A percentile compares a stretch with the other conserved stretches of the same genome.
Evolutionary conservation across 23 tunicate species (phyloP).

Genomic region (Halocynthia roretzi): DNA sequence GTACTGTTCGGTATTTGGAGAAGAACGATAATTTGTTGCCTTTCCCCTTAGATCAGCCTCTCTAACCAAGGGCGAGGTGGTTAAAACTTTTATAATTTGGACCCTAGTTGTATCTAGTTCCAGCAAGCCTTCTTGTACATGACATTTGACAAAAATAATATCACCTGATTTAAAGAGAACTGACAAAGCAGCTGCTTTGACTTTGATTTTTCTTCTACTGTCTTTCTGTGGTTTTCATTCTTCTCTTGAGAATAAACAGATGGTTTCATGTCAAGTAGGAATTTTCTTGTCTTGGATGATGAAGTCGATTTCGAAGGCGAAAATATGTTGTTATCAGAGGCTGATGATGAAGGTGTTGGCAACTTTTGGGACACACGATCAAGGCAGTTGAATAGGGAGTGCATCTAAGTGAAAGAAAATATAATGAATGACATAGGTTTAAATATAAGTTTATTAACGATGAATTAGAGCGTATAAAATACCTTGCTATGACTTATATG

Average conservation of each 20-base stretch:
- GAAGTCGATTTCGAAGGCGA: neutral
- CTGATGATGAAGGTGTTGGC: neutral
- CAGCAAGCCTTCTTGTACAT: too few relatives aligned
- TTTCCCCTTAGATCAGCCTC: too few relatives aligned
- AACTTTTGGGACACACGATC: constrained; percentile 16
- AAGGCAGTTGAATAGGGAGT: constrained; percentile 40
- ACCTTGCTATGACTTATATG: constrained; percentile 73
- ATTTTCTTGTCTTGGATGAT: neutral
- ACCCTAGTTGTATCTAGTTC: too few relatives aligned
- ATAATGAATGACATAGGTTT: neutral
- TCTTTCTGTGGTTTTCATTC: neutral
- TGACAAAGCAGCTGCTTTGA: constrained; percentile 70
- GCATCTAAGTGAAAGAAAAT: constrained; percentile 26
- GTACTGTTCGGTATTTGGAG: neutral
- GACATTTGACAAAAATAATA: neutral
- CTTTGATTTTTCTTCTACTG: constrained; percentile 17
- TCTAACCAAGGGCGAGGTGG: too few relatives aligned
- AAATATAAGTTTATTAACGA: neutral
- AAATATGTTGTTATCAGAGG: neutral
- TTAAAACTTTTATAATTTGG: too few relatives aligned
- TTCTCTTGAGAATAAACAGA: neutral
- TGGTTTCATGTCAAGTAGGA: neutral
- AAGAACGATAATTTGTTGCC: too few relatives aligned
- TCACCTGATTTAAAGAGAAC: constrained; percentile 61
- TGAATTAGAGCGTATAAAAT: neutral